Evolutionary conservation across 2,797 vertebrate genomes (phyloP).

Genomic region (Gymnothorax reevesii): DNA sequence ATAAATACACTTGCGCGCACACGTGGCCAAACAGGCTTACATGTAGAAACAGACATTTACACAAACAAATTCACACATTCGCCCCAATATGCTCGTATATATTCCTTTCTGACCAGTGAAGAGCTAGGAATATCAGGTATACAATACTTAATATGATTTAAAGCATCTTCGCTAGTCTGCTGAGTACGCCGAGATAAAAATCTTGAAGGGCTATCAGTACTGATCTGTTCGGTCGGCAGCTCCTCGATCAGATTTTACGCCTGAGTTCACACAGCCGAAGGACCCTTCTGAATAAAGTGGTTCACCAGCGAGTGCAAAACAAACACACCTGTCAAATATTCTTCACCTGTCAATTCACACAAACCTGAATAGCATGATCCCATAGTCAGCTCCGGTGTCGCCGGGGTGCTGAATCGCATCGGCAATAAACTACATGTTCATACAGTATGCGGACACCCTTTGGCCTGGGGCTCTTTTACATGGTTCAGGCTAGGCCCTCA

Average conservation of each 20-base stretch:
- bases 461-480: too few relatives aligned
- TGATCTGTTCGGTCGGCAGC: neutral
- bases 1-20: neutral
- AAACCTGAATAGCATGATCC: neutral
- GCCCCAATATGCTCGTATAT: neutral
- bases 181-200: neutral
- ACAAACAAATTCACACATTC: neutral
- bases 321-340: neutral
- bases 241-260: neutral
- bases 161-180: neutral
- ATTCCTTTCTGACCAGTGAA: too few relatives aligned
- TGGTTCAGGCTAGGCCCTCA: too few relatives aligned
- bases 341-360: neutral
- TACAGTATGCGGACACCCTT: too few relatives aligned
- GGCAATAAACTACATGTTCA: too few relatives aligned
- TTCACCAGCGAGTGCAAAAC: neutral
- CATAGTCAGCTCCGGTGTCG: neutral
- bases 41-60: neutral
- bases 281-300: neutral
- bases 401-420: neutral
- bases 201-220: neutral
- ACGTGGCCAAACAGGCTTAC: neutral
- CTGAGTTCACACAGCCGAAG: neutral
- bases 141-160: neutral
- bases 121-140: neutral